Conservation (phyloP, 1,140 invertebrate species). For the Stratiolaelaps scimitus region DNA sequence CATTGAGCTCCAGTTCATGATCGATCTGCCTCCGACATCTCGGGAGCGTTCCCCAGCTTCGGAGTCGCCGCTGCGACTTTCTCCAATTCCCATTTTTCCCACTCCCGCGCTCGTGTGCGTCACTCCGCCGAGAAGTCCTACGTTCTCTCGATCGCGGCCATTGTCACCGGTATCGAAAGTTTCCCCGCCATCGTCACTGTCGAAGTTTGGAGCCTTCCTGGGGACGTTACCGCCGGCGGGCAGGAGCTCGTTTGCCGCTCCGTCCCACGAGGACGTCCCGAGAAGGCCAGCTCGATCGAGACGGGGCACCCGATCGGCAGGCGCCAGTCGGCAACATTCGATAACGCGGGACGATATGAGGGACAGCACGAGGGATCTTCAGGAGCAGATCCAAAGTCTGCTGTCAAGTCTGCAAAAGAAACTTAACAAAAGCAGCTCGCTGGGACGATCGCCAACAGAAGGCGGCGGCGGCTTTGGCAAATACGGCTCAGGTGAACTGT, state of each 20-base stretch:
- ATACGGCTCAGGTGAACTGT: neutral
- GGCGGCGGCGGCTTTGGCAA: neutral
- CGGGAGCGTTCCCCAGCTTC: neutral
- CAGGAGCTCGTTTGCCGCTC: neutral
- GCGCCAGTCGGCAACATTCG: slow-evolving; percentile 11
- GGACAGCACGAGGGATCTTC: slow-evolving; percentile 19
- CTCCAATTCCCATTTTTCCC: too few relatives aligned
- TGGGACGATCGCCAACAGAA: neutral
- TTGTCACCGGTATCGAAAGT: too few relatives aligned
- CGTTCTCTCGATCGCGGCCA: too few relatives aligned
- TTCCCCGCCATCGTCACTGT: too few relatives aligned
- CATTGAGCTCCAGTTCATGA: slow-evolving; percentile 6
- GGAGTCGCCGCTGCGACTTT: neutral
- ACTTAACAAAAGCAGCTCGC: slow-evolving; percentile 23
- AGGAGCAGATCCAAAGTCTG: slow-evolving; percentile 21
- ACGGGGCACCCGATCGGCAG: slow-evolving; percentile 11
- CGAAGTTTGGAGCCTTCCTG: neutral
- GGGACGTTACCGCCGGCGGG: neutral
- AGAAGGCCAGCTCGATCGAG: slow-evolving; percentile 3
- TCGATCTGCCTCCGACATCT: neutral
- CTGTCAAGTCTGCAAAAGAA: slow-evolving; percentile 9
- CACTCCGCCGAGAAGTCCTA: too few relatives aligned
- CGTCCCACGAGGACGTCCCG: neutral
- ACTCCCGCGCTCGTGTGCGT: too few relatives aligned
- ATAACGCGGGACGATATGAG: slow-evolving; percentile 4